Conservation (phyloP, 2,888 invertebrate species). For the Ophraella communa region DNA sequence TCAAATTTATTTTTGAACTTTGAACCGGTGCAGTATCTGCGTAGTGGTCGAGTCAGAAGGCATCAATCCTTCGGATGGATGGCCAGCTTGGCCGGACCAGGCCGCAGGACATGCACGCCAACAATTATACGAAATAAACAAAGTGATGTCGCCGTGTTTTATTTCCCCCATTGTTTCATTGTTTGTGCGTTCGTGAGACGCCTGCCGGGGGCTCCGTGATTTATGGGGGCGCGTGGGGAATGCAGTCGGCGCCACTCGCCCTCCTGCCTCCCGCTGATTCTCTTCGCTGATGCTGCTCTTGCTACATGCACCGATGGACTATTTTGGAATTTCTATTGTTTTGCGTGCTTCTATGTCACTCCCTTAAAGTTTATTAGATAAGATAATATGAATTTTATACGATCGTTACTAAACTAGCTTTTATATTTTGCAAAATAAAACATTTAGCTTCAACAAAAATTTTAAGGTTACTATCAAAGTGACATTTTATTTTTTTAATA, state of each 20-base stretch:
- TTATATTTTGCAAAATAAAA: neutral
- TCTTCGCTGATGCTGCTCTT: slow-evolving; percentile 15
- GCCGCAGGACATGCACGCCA: slow-evolving; percentile 42
- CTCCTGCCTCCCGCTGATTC: slow-evolving; percentile 47
- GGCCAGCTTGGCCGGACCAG: slow-evolving; percentile 2
- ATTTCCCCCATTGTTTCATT: slow-evolving; percentile 62
- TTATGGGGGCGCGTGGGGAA: slow-evolving; percentile 61
- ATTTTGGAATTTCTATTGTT: slow-evolving; percentile 60
- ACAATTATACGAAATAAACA: slow-evolving; percentile 60
- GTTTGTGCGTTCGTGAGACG: slow-evolving; percentile 59
- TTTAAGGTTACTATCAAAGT: too few relatives aligned
- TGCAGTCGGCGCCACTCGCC: slow-evolving; percentile 62
- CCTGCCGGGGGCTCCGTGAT: slow-evolving; percentile 59
- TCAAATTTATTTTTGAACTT: neutral
- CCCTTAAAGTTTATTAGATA: slow-evolving; percentile 4
- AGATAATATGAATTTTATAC: slow-evolving; percentile 1
- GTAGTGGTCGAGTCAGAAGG: slow-evolving; percentile 5
- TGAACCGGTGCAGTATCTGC: neutral
- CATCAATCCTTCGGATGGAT: slow-evolving; percentile 24
- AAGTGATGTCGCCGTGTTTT: slow-evolving; percentile 60
- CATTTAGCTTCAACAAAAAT: too few relatives aligned
- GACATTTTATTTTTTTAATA: too few relatives aligned
- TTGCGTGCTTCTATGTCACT: slow-evolving; percentile 13
- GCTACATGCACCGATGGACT: slow-evolving; percentile 52
- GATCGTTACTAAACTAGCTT: too few relatives aligned